These are phyloP conservation scores for Toxostoma redivivum DNA, from an alignment of 2,113 vertebrate species.

Conservation along the genomic window DNA sequence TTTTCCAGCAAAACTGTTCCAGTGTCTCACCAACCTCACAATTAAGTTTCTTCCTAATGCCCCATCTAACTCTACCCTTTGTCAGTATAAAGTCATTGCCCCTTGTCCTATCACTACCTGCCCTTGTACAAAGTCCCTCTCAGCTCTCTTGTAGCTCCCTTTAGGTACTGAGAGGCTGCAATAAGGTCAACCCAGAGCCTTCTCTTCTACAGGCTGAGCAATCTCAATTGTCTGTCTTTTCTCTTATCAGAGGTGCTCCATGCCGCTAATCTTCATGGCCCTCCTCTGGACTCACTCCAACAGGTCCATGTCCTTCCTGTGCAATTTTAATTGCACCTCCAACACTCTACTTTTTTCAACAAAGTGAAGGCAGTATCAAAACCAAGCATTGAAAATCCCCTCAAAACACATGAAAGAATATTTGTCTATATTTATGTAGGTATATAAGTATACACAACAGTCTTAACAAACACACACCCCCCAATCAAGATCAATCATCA, in stretches of 20 bases:
- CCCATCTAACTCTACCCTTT: background rate
- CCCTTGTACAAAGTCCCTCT: background rate
- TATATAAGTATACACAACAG: background rate
- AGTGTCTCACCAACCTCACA: background rate
- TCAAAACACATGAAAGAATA: rapidly evolving
- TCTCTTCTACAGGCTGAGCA: background rate
- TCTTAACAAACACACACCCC: background rate
- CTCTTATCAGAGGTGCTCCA: background rate
- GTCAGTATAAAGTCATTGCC: background rate
- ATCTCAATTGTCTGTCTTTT: background rate
- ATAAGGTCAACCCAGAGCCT: background rate
- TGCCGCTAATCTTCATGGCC: background rate
- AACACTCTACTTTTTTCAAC: background rate
- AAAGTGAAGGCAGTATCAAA: background rate
- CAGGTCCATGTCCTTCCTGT: background rate
- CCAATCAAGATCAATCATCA: background rate
- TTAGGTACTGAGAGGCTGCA: background rate
- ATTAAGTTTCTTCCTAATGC: background rate
- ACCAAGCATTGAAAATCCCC: background rate
- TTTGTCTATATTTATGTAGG: background rate
- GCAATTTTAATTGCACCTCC: background rate
- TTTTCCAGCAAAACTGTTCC: background rate
- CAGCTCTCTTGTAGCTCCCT: background rate
- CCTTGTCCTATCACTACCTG: background rate
- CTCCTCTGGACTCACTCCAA: background rate